A percentile compares a stretch with the other conserved stretches of the same genome.
These are phyloP conservation scores for Mesorhabditis spiculigera DNA, from an alignment of 2,888 invertebrate species.

Conservation along the genomic window DNA sequence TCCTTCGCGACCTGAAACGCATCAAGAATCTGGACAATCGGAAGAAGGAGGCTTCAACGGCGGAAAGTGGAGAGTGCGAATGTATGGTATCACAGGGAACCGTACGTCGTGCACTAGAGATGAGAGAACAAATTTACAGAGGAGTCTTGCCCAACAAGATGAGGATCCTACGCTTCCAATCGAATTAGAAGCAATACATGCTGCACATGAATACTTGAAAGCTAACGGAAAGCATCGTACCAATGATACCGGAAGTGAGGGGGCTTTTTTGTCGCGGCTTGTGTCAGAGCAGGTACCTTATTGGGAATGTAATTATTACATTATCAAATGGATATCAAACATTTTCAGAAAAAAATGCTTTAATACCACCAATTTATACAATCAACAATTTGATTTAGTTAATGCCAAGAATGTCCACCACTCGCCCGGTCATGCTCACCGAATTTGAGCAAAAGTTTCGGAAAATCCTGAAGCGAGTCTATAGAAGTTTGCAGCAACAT, in stretches of 20 bases:
- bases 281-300: constrained; percentile 43
- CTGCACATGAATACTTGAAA: background rate
- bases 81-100: constrained; percentile 13
- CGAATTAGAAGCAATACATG: background rate
- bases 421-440: constrained; percentile 34
- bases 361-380: background rate
- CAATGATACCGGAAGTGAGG: constrained; percentile 33
- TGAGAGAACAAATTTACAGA: background rate
- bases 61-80: constrained; percentile 11
- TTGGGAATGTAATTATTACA: background rate
- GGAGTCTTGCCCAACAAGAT: background rate
- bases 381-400: constrained; percentile 25
- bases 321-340: background rate
- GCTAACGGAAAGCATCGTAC: background rate
- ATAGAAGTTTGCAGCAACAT: constrained; percentile 54
- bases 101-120: constrained; percentile 14
- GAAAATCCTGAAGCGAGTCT: constrained; percentile 53
- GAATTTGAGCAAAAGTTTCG: constrained; percentile 55
- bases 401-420: constrained; percentile 42
- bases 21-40: constrained; percentile 52
- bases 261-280: constrained; percentile 40
- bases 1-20: constrained; percentile 51
- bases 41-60: constrained; percentile 22
- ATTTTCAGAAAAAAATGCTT: background rate
- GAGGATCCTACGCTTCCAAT: background rate